These are phyloP conservation scores for Branchinecta lindahli DNA, from an alignment of 1,140 invertebrate genomes.

Conservation along the genomic window DNA sequence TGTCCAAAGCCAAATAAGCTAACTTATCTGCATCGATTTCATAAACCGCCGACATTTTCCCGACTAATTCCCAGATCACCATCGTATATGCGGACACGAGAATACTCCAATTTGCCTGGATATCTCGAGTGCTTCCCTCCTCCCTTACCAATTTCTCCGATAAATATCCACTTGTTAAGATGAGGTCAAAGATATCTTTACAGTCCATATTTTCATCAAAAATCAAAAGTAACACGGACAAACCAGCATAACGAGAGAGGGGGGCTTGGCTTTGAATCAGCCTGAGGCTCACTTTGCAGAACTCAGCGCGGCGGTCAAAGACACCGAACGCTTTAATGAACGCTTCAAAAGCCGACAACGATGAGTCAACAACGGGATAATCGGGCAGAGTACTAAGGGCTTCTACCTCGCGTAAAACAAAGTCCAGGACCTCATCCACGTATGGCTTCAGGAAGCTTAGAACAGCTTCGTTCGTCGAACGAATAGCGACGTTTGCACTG, in stretches of 20 bases:
- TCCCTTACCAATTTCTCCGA: background rate
- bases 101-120: background rate
- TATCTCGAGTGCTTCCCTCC: background rate
- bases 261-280: background rate
- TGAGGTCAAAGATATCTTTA: background rate
- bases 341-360: too few species aligned
- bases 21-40: background rate
- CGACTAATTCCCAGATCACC: background rate
- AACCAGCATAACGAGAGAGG: background rate
- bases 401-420: too few species aligned
- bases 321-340: too few species aligned
- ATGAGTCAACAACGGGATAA: too few species aligned
- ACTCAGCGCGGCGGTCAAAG: background rate
- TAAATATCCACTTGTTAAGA: background rate
- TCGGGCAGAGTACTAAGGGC: too few species aligned
- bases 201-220: background rate
- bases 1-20: background rate
- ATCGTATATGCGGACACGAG: background rate
- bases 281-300: background rate
- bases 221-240: background rate
- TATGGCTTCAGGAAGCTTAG: too few species aligned
- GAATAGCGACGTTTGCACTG: too few species aligned
- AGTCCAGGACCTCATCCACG: too few species aligned
- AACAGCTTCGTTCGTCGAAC: too few species aligned
- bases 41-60: background rate